Conservation (phyloP, 2,888 invertebrate species). For the Dryobota labecula region DNA sequence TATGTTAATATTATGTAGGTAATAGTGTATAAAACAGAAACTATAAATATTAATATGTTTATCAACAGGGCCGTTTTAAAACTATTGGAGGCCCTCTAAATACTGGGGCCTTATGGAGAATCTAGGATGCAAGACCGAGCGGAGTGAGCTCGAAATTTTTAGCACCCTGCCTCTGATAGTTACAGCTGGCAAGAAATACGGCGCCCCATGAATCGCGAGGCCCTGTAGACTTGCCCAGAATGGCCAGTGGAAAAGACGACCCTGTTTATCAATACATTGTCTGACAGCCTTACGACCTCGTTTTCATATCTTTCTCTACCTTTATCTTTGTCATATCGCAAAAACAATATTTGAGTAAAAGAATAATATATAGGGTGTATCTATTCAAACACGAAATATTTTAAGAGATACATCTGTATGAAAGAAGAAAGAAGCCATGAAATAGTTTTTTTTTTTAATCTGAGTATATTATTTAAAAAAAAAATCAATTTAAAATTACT, state of each 20-base stretch:
- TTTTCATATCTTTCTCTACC: constrained; percentile 28
- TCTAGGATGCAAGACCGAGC: neutral
- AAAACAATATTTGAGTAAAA: constrained; percentile 16
- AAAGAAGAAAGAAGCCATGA: too few relatives aligned
- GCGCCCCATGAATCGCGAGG: neutral
- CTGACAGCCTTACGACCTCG: neutral
- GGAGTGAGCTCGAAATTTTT: too few relatives aligned
- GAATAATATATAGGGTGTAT: constrained; percentile 13
- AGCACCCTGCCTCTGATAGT: neutral
- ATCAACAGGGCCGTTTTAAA: constrained; percentile 1
- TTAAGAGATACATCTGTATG: too few relatives aligned
- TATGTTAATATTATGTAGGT: constrained; percentile 5
- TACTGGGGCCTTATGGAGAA: neutral
- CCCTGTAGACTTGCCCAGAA: neutral
- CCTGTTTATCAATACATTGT: constrained; percentile 29
- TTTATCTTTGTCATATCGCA: constrained; percentile 9
- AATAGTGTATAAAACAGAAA: constrained; percentile 13
- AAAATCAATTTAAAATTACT: too few relatives aligned
- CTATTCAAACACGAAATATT: too few relatives aligned
- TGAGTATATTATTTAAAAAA: too few relatives aligned
- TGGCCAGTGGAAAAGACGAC: neutral
- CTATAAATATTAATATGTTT: constrained; percentile 8
- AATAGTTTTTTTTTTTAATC: too few relatives aligned
- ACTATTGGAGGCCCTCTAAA: neutral
- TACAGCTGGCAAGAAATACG: neutral